These are phyloP conservation scores for Lathamus discolor DNA, from an alignment of 2,113 vertebrate genomes.

Conservation along the genomic window DNA sequence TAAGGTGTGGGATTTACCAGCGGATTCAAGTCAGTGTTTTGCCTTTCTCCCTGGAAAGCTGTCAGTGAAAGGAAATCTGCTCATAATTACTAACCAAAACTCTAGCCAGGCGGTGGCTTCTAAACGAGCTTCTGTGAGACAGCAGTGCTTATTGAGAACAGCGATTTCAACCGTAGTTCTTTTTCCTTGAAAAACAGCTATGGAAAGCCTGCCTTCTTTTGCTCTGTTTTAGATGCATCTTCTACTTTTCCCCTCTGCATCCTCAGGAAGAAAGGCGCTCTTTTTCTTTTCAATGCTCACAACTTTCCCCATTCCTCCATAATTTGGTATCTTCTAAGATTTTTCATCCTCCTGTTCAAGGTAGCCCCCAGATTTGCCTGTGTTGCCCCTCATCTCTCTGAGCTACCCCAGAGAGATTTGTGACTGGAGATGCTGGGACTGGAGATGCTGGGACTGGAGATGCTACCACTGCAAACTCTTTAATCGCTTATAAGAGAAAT, in stretches of 20 bases:
- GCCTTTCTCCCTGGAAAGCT: neutral
- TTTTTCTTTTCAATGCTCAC: neutral
- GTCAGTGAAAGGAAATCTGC: neutral
- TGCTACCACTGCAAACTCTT: neutral
- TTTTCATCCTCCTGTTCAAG: neutral
- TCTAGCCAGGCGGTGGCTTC: neutral
- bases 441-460: neutral
- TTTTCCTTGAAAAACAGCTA: neutral
- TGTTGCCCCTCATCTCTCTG: neutral
- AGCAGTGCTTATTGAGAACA: neutral
- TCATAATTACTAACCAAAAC: neutral
- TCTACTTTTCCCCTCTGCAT: neutral
- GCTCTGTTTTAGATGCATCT: neutral
- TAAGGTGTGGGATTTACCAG: neutral
- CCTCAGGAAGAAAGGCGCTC: neutral
- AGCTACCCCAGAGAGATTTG: accelerated
- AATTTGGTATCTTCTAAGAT: neutral
- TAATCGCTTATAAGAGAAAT: neutral
- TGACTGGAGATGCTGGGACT: neutral
- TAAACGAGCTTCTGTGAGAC: neutral
- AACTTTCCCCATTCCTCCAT: neutral
- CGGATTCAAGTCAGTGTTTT: neutral
- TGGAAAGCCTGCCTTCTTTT: neutral
- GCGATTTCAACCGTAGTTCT: neutral
- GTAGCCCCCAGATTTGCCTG: neutral